Conservation (phyloP, 2,888 invertebrate species). For the Autographa pulchrina region DNA sequence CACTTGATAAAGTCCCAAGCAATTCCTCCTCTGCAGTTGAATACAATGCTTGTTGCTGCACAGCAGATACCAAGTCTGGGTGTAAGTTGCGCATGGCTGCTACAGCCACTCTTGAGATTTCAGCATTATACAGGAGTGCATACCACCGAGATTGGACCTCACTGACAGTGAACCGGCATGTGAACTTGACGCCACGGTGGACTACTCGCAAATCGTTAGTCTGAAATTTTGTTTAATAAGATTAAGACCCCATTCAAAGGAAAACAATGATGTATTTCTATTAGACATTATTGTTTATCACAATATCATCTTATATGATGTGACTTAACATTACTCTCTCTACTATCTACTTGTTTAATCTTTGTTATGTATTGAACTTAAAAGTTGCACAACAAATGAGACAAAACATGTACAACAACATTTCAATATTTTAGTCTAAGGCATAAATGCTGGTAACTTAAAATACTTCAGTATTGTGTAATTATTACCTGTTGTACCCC, state of each 20-base stretch:
- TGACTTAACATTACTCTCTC: too few relatives aligned
- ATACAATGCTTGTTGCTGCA: slow-evolving; percentile 96
- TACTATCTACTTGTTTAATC: too few relatives aligned
- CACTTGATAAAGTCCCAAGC: slow-evolving; percentile 94
- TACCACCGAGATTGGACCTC: slow-evolving; percentile 99
- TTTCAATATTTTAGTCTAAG: too few relatives aligned
- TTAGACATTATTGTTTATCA: too few relatives aligned
- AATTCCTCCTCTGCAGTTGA: slow-evolving; percentile 97
- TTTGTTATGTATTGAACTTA: too few relatives aligned
- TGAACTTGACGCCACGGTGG: slow-evolving; percentile 98
- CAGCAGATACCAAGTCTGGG: slow-evolving; percentile 95
- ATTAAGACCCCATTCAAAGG: background rate
- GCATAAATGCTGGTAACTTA: too few relatives aligned
- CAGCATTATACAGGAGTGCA: slow-evolving; percentile 97
- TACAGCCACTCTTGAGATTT: slow-evolving; percentile 96
- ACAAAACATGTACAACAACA: too few relatives aligned
- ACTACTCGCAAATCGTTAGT: slow-evolving; percentile 95
- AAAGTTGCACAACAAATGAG: too few relatives aligned
- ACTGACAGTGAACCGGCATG: slow-evolving; percentile 97
- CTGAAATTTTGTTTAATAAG: slow-evolving; percentile 68
- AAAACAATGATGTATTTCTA: too few relatives aligned
- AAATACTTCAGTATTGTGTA: background rate
- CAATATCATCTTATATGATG: too few relatives aligned
- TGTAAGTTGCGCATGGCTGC: slow-evolving; percentile 98
- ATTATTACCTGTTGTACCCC: slow-evolving; percentile 95